Base-by-base conservation (phyloP, 2,113 vertebrate species). In the Larimichthys crocea region DNA sequence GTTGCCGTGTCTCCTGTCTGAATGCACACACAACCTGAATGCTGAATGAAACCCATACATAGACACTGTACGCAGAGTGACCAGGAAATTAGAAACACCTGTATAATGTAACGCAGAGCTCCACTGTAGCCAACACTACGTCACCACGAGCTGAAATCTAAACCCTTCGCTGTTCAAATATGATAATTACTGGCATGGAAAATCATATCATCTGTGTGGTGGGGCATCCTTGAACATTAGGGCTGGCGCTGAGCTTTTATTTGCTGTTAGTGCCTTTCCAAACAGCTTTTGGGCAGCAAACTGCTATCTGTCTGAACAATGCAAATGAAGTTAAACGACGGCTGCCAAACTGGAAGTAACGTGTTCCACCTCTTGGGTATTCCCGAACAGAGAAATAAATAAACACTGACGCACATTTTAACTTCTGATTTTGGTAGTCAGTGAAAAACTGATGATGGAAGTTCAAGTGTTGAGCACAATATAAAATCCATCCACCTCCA, bases 81-180 rank as follows among this genome's bases (percentile, higher is more conserved):
- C 62, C 68, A 79, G 70, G 63, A 74, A 74, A 79, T 68, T 6
- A 71, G 29, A 64, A 80, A 80, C 76, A 80, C 65, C 71, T 59
- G 71, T 53, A 3, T 19, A 3, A 16, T 35, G 50, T n/a, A 40
- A 44, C 17, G 8, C 19, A 16, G 29, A 26, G 12, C 22, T n/a
- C 10, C 5, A 49, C 31, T 53, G 55, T 35, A 56, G 17, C 61
- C 14, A 61, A n/a, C 8, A 4, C 10, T 12, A 15, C 29, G 15
- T 11, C 16, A 61, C 22, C 10, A 50, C 2, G 11, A 42, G 8
- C 26, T 46, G n/a, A 55, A 63, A 68, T 55, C 17, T 60, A 73
- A 15, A 17, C 3, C 15, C 42, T 53, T 10, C 19, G 42, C 24
- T 11, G 20, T 56, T 48, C 0, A 31, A 48, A 63, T 56, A 48